Evolutionary conservation across 2,113 vertebrate genomes (phyloP), one percentile per base, ranked within the genome.

Genomic region (Hydrolagus affinis): DNA sequence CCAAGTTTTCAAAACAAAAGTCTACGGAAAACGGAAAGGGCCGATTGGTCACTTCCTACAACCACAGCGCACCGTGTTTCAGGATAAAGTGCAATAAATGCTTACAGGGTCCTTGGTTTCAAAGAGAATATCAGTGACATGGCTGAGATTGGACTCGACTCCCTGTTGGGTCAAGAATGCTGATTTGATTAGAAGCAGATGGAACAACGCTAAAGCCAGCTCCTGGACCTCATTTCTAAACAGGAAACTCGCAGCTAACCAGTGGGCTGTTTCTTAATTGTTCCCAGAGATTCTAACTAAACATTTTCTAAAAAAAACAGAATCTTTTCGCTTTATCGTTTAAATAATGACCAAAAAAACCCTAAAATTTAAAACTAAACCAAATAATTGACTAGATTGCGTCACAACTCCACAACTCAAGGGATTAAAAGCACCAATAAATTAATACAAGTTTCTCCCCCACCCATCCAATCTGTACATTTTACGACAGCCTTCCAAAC

Each of bases 121-220:
- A 93, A 93, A 94, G 91, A 87, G 86, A 83, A 89, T 88, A 88
- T 91, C 89, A 90, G 88, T 89, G 88, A 90, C 88, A 90, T 89
- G 88, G 90, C 92, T 91, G 95, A 91, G 91, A 93, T 90, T 88
- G 89, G 89, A 91, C 90, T 91, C 90, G 88, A 88, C 91, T 92
- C 88, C 92, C 94, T 91, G 89, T 89, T 91, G 93, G 87, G 92
- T 92, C 89, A 92, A 93, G 91, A 95, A 96, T 94, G 93, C 91
- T 88, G 90, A 89, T 90, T 89, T 94, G 94, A 96, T 96, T 94
- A 91, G 93, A 95, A 94, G 90, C 95, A 96, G 95, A 96, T 96
- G 95, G 94, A 93, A 91, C 89, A 92, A 92, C 89, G 95, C 92
- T 91, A 93, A 93, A 92, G 91, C 89, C 91, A 91, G 91, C 90